phyloP scores from a whole-genome alignment of 2,113 vertebrate species.

The Diphyllodes magnificus region DNA sequence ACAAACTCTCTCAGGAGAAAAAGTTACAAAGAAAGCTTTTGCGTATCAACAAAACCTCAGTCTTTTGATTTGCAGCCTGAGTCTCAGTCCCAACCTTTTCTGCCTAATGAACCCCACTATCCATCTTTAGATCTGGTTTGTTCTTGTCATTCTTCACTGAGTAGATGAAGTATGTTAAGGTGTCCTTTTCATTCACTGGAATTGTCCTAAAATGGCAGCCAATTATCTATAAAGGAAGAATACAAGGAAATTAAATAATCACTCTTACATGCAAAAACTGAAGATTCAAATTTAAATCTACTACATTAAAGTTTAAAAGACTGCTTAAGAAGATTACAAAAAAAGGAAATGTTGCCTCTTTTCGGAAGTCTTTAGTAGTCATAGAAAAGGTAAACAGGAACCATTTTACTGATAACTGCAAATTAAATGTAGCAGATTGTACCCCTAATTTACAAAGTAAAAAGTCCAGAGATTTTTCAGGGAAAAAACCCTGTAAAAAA shows the following conservation, averaged over 20 bases:
- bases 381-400: neutral
- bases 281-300: neutral
- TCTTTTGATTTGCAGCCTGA: slow-evolving; percentile 57
- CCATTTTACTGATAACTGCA: neutral
- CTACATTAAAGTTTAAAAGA: neutral
- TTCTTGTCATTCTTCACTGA: slow-evolving; percentile 84
- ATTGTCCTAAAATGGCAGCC: slow-evolving; percentile 84
- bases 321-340: neutral
- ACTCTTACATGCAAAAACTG: neutral
- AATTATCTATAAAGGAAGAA: slow-evolving; percentile 77
- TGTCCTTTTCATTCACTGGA: slow-evolving; percentile 85
- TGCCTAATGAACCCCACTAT: slow-evolving; percentile 74
- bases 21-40: slow-evolving; percentile 73
- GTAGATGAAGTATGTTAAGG: slow-evolving; percentile 85
- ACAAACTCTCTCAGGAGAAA: slow-evolving; percentile 56
- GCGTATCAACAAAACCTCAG: slow-evolving; percentile 62
- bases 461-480: neutral
- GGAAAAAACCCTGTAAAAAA: neutral
- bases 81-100: slow-evolving; percentile 44
- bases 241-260: slow-evolving; percentile 17
- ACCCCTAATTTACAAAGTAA: neutral
- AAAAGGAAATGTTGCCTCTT: neutral
- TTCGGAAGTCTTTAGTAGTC: neutral
- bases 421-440: neutral
- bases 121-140: slow-evolving; percentile 78